Evolutionary conservation across 2,888 invertebrate species (phyloP), one percentile per base, ranked within the genome.

Genomic region (Stenolophus ochropezus): DNA sequence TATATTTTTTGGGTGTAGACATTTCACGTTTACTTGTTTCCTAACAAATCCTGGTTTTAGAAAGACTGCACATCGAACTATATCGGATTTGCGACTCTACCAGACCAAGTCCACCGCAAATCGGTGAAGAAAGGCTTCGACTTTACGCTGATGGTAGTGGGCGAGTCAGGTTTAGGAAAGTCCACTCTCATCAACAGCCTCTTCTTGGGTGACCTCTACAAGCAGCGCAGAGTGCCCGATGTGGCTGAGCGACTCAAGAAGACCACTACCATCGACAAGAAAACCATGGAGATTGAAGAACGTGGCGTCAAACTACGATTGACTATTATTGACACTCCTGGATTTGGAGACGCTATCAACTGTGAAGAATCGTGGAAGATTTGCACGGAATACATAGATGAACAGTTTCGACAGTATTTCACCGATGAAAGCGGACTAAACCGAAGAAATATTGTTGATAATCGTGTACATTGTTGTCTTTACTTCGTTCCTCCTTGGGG

Each of bases 401-500:
- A 97, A 86, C 98, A 97, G 89, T 94, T 94, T 88, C 91, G 94
- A 81, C 94, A 94, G 87, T 94, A 94, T 87, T 94, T 96, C 88
- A 96, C 95, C 1, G 97, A 97, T 86, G 98, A 98, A 90, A 98
- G 97, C 88, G 98, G 98, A 23, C 91, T 98, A 25, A 98, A 98
- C 89, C 91, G 98, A 80, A 93, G 97, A 87, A 97, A 98, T 89
- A 98, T 98, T 88, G 95, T 97, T 87, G 98, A 98, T 89, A 98
- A 97, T 89, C 92, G 98, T 83, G 97, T 98, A 8, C 98, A 98
- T 88, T 98, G 98, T 89, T 98, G 96, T 88, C 92, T 98, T 71
- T 98, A 98, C 88, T 98, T 98, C 89, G 95, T 98, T 83, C 97
- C 97, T 53, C 97, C 98, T 1, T 97, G 96, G 92, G 97, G 98